Conservation (phyloP, 2,113 vertebrate genomes). For the Rhea pennata region DNA sequence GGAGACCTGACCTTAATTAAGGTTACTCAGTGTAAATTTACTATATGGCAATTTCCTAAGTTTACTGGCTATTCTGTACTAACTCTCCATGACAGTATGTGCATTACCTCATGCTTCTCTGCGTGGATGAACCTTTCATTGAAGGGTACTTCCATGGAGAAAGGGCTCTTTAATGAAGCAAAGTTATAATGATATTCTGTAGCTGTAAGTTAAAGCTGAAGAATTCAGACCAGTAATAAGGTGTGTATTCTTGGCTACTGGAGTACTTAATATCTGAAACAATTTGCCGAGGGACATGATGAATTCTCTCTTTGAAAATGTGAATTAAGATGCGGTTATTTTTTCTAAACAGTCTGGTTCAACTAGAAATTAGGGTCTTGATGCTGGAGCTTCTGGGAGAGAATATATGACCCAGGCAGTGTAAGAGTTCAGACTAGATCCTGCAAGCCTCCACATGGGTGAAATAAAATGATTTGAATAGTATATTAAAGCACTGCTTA, state of each 20-base stretch:
- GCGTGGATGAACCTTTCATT: background rate
- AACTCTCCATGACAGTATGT: background rate
- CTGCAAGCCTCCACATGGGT: slow-evolving; percentile 44
- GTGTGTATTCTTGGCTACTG: slow-evolving; percentile 62
- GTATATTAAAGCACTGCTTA: background rate
- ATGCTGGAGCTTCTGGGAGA: slow-evolving; percentile 28
- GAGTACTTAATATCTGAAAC: slow-evolving; percentile 69
- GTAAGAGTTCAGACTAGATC: background rate
- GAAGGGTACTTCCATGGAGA: background rate
- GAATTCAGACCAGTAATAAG: slow-evolving; percentile 60
- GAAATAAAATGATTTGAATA: background rate
- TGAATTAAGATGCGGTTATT: slow-evolving; percentile 43
- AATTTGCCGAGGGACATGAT: slow-evolving; percentile 56
- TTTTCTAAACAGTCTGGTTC: slow-evolving; percentile 54
- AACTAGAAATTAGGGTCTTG: slow-evolving; percentile 58
- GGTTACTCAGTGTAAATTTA: background rate
- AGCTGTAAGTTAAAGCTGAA: slow-evolving; percentile 50
- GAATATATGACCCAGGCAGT: background rate
- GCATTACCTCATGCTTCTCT: background rate
- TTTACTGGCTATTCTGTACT: accelerated
- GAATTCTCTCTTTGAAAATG: slow-evolving; percentile 63
- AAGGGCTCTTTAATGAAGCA: slow-evolving; percentile 4
- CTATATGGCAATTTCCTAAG: background rate
- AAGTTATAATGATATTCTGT: slow-evolving; percentile 35
- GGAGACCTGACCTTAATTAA: background rate